Base-by-base conservation (phyloP, 1,140 invertebrate species). In the Potamilus streckersoni region DNA sequence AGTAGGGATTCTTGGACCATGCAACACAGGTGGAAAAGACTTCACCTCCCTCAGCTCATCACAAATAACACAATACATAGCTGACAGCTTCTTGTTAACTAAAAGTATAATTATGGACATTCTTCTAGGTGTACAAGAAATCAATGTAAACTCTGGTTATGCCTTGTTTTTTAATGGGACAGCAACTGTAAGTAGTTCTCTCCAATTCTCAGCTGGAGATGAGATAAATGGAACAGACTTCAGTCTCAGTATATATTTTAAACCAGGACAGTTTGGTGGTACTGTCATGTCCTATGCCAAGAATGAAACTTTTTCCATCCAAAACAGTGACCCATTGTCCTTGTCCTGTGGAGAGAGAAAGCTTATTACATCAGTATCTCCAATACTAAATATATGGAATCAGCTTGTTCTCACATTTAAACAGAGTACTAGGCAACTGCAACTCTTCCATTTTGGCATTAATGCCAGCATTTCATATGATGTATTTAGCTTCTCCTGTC, bases 201-300 rank as follows among this genome's bases (percentile, higher is more conserved):
- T 82, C 49, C 69, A 17, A 57, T 73, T 74, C n/a, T 14, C 31
- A 57, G n/a, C 20, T 13, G 20, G 16, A n/a, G 61, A 67, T n/a
- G 73, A 57, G 31, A 63, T 77, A 14, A 59, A 56, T 66, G 69
- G 23, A 19, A 62, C 63, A 16, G 75, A 82, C 67, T 78, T 82
- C 59, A 80, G 79, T 69, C 62, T 83, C 56, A 78, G 75, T 20
- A 23, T 83, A 0, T 78, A 81, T 49, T 74, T 80, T 14, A 82
- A 79, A 67, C 79, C 83, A 3, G 23, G 49, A 20, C 55, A 57
- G 13, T 64, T 74, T 38, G 78, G 80, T 27, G 81, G 83, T n/a
- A 78, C 75, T 15, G 63, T 84, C 12, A 31, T 84, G 15, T 81
- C 83, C 16, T 82, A 81, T 76, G 79, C 67, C 19, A 81, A 80